phyloP scores from a whole-genome alignment of 2,888 invertebrate species.

The Allolobophora icterica region DNA sequence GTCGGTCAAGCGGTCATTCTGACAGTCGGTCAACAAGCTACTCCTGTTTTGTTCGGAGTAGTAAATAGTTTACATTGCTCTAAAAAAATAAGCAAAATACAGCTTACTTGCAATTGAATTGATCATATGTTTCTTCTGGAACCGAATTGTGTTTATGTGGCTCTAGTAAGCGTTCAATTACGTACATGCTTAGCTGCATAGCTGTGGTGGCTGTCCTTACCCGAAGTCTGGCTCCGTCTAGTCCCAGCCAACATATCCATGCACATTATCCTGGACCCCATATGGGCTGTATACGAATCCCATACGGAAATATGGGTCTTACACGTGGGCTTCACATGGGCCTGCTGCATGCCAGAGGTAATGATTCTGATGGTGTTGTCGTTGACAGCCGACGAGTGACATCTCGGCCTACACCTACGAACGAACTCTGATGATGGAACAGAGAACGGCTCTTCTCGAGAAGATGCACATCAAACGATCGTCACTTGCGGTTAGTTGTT shows the following conservation, averaged over 20 bases:
- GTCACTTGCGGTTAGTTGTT: slow-evolving; percentile 58
- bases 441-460: slow-evolving; percentile 93
- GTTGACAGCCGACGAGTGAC: slow-evolving; percentile 88
- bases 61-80: not conserved
- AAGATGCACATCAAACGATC: slow-evolving; percentile 87
- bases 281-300: no score
- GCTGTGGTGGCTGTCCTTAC: no score
- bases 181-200: not conserved
- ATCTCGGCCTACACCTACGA: slow-evolving; percentile 99
- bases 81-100: not conserved
- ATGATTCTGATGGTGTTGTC: not conserved
- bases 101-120: not conserved
- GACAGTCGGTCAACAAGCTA: not conserved
- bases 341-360: not conserved
- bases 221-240: not conserved
- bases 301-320: no score
- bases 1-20: not conserved
- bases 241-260: no score
- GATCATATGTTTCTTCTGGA: not conserved
- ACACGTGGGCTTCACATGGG: no score
- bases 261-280: no score
- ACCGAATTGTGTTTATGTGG: not conserved
- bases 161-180: not conserved
- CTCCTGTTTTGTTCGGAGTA: not conserved
- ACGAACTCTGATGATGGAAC: slow-evolving; percentile 97